These are phyloP conservation scores for Danio tinwini DNA, from an alignment of 2,797 vertebrate genomes.

Conservation along the genomic window DNA sequence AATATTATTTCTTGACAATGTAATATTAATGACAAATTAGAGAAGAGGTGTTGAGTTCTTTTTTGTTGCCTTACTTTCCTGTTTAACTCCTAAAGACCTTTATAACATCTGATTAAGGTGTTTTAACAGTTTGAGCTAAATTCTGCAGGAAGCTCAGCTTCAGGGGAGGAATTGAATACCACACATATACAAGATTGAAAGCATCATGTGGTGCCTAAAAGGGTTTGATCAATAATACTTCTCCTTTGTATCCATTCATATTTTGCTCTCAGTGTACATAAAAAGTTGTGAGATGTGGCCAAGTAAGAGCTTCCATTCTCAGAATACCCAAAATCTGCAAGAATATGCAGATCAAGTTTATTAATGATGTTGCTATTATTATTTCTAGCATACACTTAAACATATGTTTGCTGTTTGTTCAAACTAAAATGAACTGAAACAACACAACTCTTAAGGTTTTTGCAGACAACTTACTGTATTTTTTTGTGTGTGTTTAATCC, in stretches of 20 bases:
- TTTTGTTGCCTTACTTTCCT: neutral
- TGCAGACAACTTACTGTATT: no score
- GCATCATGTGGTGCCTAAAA: neutral
- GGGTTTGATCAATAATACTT: neutral
- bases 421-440: no score
- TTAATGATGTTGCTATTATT: neutral
- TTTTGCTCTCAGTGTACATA: neutral
- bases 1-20: neutral
- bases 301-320: neutral
- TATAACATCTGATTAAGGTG: neutral
- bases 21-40: neutral
- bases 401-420: no score
- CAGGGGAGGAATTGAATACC: neutral
- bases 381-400: neutral
- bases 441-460: no score
- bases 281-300: no score
- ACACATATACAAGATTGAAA: neutral
- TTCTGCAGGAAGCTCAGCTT: neutral
- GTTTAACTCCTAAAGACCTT: neutral
- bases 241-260: neutral
- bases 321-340: neutral
- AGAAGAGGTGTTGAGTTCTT: neutral
- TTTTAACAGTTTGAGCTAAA: neutral
- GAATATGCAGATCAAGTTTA: neutral
- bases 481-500: no score